Evolutionary conservation across 1,140 invertebrate genomes (phyloP), one percentile per base, ranked within the genome.

Genomic region (Latrodectus geometricus): DNA sequence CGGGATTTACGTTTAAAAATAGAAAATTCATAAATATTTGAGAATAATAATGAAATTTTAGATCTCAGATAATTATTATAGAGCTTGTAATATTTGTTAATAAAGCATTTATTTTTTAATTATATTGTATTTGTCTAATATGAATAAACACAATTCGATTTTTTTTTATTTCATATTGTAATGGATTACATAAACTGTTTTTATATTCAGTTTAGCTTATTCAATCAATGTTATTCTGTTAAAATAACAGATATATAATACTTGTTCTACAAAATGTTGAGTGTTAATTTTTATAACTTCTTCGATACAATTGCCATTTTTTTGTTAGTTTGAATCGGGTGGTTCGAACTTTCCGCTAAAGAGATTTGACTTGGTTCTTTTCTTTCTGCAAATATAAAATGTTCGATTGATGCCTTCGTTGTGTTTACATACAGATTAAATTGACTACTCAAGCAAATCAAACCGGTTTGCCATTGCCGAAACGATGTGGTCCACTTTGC

Each of bases 341-440:
- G 11, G 8, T 11, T 17, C 54, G 54, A 61, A 61, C 54, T 61
- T 61, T 61, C 17, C 54, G 11, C 17, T 61, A 61, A 61, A 2
- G 54, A 61, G 54, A 61, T 61, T 61, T 61, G 54, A 61, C 54
- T 61, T 17, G 17, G 54, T 61, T 61, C 8, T 61, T 61, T 61
- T 61, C 17, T 61, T 61, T 61, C 17, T 61, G 11, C 11, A 61
- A 11, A 61, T 14, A 61, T 17, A 61, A 61, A 61, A 61, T 17
- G 54, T 61, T 61, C 54, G 54, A 61, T 61, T 61, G 54, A 61
- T 61, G 54, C 54, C 54, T 61, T 84, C 56, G 15, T 21, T 21
- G 52, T 86, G 66, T 86, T 86, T 86, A 49, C 83, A 56, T 49
- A 56, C 61, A 70, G 21, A 70, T 68, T 85, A 77, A 86, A 73